Base-by-base conservation (phyloP, 2,113 vertebrate species). In the Prunella himalayana region DNA sequence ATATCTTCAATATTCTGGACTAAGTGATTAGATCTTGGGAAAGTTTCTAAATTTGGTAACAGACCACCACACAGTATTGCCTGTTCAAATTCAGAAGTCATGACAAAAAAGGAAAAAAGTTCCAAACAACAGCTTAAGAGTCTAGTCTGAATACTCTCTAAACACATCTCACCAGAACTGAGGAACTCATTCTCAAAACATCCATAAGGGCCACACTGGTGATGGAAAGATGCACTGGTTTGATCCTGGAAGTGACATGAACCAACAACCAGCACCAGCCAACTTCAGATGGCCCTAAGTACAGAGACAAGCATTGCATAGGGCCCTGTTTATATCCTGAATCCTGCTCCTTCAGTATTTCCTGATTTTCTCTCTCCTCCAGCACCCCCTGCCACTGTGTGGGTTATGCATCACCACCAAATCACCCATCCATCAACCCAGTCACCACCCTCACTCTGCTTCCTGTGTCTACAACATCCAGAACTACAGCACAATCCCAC, bases 301-400 rank as follows among this genome's bases (percentile, higher is more conserved):
- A 50, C 54, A 54, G 6, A 42, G 11, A 30, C 65, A 50, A 71
- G 66, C n/a, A 70, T 31, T 0, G 0, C 0, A 0, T 0, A 35
- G 11, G 3, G 25, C 25, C 56, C 16, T 7, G 3, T 31, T 65
- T 20, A 37, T 25, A 77, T 4, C 66, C 53, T 6, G 2, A 51
- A 15, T 14, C 2, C 64, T 6, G 35, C 63, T 68, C 68, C 69
- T 86, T 59, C 31, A 15, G 44, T 10, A 69, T 24, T 21, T 13
- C 61, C 72, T 8, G 7, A 16, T 41, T 33, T 60, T 20, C 51
- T 21, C 50, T 44, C 70, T 59, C 45, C 31, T 37, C 30, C 75
- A 73, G 18, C 42, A 31, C 5, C 2, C 21, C 0, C 11, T 37
- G 44, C 42, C 47, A 31, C 28, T 1, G 30, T 20, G 66, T 3